phyloP scores from a whole-genome alignment of 1,140 invertebrate species.

The Ylistrum balloti region DNA sequence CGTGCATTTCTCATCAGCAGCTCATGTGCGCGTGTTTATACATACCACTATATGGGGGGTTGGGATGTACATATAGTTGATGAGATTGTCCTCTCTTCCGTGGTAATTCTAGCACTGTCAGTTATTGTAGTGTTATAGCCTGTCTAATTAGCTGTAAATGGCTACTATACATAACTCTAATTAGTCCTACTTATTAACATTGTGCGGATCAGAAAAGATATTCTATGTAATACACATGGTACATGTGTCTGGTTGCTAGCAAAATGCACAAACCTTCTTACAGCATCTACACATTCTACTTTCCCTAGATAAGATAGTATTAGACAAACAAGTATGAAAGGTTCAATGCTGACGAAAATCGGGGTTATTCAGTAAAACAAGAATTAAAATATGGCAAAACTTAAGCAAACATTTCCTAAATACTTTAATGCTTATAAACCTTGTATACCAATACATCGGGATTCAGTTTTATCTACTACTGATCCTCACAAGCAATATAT shows the following conservation, averaged over 20 bases:
- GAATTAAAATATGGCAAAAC: too few relatives aligned
- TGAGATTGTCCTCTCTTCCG: background rate
- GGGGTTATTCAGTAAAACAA: too few relatives aligned
- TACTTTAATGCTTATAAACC: too few relatives aligned
- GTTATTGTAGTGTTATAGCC: background rate
- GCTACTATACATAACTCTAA: background rate
- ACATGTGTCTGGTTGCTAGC: background rate
- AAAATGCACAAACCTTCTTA: too few relatives aligned
- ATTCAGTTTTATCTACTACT: too few relatives aligned
- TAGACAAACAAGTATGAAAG: too few relatives aligned
- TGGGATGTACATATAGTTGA: background rate
- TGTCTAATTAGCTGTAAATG: background rate
- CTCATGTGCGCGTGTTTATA: background rate
- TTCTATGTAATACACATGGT: background rate
- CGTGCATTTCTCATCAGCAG: slow-evolving; percentile 20
- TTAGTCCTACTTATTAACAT: background rate
- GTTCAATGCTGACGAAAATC: too few relatives aligned
- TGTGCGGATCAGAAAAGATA: background rate
- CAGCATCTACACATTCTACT: too few relatives aligned
- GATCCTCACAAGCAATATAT: too few relatives aligned
- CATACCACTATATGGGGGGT: background rate
- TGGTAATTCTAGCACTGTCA: background rate
- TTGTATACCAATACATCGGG: too few relatives aligned
- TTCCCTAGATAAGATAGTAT: too few relatives aligned
- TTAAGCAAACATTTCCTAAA: too few relatives aligned